Evolutionary conservation across 1,140 invertebrate species (phyloP), one percentile per base, ranked within the genome.

Genomic region (Drosophila tristis): DNA sequence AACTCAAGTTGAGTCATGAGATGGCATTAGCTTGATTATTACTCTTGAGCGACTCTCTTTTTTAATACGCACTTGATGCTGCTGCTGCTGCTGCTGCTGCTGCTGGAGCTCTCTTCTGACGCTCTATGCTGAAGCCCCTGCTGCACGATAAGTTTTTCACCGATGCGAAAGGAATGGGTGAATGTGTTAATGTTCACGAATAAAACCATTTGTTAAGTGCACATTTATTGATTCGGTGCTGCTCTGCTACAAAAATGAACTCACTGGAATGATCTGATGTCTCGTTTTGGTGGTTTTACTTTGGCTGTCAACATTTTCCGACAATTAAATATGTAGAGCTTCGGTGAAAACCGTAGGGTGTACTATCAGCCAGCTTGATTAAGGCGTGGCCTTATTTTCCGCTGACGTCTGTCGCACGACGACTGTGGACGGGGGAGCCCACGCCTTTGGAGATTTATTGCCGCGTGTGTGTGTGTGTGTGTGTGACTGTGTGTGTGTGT

Each of bases 371-470:
- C 47, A n/a, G 45, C 39, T 64, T 35, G 15, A 45, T 45, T 39
- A 55, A 72, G 81, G 81, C 81, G 81, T 85, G 82, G 74, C 78
- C 78, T 64, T 82, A 78, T 80, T 78, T 39, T 50, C 60, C 48
- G 74, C 74, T 80, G 79, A 89, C 72, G 79, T 79, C 74, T 79
- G 73, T 78, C 60, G 65, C 66, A 66, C 44, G 71, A 63, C 70
- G 39, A 35, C 11, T n/a, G 15, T 44, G n/a, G 25, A 23, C 51
- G 39, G 31, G 55, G 6, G 60, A n/a, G 73, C 84, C 84, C 84
- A 87, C 84, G 84, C 84, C 76, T 26, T 53, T 5, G 23, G 35
- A 84, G 85, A 87, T 87, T 87, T 87, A 87, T 87, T 78, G 75
- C 82, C 63, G 45, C 60, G 54, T 62, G 70, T 63, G 57, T 51